phyloP scores from a whole-genome alignment of 2,888 invertebrate species.

The Tenthredo scrophulariae region DNA sequence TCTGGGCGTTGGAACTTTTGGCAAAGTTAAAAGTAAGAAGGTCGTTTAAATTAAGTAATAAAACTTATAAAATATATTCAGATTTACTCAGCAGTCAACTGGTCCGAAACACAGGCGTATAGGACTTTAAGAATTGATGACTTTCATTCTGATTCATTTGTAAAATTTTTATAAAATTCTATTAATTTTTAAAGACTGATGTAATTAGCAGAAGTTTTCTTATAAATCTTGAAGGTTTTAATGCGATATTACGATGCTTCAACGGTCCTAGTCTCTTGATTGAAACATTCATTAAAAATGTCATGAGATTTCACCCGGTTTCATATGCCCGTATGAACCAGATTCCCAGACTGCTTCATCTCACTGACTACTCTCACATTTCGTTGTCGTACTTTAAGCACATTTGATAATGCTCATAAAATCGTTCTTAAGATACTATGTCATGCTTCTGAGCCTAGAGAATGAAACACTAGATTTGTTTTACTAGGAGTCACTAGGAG shows the following conservation, averaged over 20 bases:
- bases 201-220: not conserved
- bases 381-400: too few relatives aligned
- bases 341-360: not conserved
- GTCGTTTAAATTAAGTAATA: not conserved
- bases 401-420: too few relatives aligned
- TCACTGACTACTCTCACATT: too few relatives aligned
- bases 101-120: too few relatives aligned
- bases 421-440: too few relatives aligned
- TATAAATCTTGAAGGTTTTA: not conserved
- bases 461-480: too few relatives aligned
- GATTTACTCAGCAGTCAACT: not conserved
- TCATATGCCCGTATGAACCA: not conserved
- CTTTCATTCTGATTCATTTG: not conserved
- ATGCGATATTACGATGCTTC: conserved; percentile 22
- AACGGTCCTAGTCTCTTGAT: not conserved
- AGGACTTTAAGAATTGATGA: not conserved
- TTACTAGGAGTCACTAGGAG: not conserved
- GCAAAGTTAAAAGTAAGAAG: conserved; percentile 95
- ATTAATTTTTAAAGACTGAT: not conserved
- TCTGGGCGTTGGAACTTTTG: conserved; percentile 98
- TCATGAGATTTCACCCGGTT: not conserved
- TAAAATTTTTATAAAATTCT: conserved; percentile 6
- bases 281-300: not conserved
- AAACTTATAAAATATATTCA: not conserved
- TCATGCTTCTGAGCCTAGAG: too few relatives aligned